phyloP scores from a whole-genome alignment of 2,797 vertebrate genomes.

The Mus spretus region DNA sequence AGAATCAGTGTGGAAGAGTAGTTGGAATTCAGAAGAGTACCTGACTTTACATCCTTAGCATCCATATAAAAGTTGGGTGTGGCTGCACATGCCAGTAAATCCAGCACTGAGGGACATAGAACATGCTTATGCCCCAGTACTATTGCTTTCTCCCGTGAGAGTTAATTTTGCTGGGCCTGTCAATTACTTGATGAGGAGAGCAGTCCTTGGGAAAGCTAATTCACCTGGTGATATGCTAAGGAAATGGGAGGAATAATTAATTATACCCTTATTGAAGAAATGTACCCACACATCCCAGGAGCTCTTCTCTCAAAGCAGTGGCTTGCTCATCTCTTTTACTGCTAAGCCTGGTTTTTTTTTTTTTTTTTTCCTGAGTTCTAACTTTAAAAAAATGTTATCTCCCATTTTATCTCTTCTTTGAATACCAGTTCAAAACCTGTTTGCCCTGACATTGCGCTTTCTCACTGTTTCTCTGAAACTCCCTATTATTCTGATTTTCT shows the following conservation, averaged over 20 bases:
- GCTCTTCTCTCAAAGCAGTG: background rate
- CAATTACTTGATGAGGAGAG: background rate
- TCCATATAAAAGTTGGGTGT: background rate
- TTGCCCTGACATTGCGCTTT: background rate
- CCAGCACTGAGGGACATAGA: background rate
- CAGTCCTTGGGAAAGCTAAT: background rate
- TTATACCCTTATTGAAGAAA: background rate
- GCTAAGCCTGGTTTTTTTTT: background rate
- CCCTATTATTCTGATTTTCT: background rate
- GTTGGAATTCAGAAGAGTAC: background rate
- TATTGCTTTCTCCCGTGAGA: background rate
- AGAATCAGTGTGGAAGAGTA: background rate
- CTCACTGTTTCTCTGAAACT: background rate
- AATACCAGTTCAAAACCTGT: background rate
- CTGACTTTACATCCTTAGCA: background rate
- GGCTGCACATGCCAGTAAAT: background rate
- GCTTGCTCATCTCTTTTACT: background rate
- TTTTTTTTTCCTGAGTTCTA: background rate
- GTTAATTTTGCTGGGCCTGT: background rate
- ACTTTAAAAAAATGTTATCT: background rate
- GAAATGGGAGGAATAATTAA: background rate
- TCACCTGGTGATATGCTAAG: background rate
- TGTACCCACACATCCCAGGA: background rate
- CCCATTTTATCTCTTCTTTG: background rate
- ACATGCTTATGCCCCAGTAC: background rate